Base-by-base conservation (phyloP, 2,797 vertebrate genomes). In the Pachyuromys duprasi region DNA sequence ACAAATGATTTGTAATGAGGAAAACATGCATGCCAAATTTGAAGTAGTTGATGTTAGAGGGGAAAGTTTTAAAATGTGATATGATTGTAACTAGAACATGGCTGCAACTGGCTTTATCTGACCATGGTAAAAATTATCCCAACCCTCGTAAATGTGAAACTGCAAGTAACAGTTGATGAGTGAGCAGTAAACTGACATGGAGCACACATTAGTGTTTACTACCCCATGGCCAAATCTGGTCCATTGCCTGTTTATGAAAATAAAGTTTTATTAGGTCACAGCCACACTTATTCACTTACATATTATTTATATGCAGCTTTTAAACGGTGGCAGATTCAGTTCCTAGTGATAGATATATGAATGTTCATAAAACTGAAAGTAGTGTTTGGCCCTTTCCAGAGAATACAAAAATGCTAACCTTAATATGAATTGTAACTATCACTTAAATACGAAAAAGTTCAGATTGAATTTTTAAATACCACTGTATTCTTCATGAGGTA, bases 211-310 rank as follows among this genome's bases (percentile, higher is more conserved):
- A 67, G 76, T 55, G 53, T 69, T 76, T 3, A 9, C 26, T 15
- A 26, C 15, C 49, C 62, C 8, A 0, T 24, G 12, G 63, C 63
- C 57, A 55, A 18, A 53, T 55, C 28, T 80, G 62, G 42, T 74
- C 72, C 62, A 39, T 12, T 18, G 60, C 65, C 93, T 93, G 15
- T 74, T 83, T 93, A 60, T 65, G 31, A 62, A 76, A 28, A 95
- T 83, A 89, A 91, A 94, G 63, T 76, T 92, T 86, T 95, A 78
- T 36, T 65, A 60, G 75, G 60, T 84, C 60, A 81, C 14, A 94
- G 62, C 69, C 79, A 89, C 2, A 36, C 6, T 33, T 49, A 53
- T 69, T 75, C 86, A n/a, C 76, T 79, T 81, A 57, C 18, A 33
- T 39, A 49, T 80, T 87, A 17, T 93, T 84, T 69, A 15, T 81